A percentile compares a stretch with the other conserved stretches of the same genome.
These are phyloP conservation scores for Penaeus indicus DNA, from an alignment of 1,140 invertebrate species.

Conservation along the genomic window DNA sequence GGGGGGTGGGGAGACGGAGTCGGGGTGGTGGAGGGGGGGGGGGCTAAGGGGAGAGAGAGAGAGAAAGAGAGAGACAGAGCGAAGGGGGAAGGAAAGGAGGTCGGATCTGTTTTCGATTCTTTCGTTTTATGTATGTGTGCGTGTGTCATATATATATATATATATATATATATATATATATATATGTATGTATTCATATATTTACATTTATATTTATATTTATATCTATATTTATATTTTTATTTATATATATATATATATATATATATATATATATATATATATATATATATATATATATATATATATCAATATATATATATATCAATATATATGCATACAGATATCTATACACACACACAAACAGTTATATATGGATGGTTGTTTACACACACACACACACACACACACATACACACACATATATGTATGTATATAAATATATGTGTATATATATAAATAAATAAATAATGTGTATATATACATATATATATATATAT, in stretches of 20 bases:
- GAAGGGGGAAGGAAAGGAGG: too few relatives aligned
- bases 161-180: conserved; percentile 9
- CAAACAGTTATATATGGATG: neutral
- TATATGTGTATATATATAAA: too few relatives aligned
- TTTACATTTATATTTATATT: neutral
- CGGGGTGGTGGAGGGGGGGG: too few relatives aligned
- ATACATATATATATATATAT: neutral
- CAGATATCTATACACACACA: neutral
- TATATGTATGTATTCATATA: conserved; percentile 4
- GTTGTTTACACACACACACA: too few relatives aligned
- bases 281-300: neutral
- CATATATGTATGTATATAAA: too few relatives aligned
- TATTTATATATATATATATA: neutral
- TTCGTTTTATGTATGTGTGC: neutral
- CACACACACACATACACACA: too few relatives aligned
- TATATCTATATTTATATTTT: neutral
- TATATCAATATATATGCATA: neutral
- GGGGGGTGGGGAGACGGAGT: too few relatives aligned
- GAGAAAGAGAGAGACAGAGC: too few relatives aligned
- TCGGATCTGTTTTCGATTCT: too few relatives aligned
- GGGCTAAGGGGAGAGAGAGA: too few relatives aligned
- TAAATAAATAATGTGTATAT: neutral
- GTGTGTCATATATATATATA: neutral
- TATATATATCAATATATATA: neutral
- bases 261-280: neutral